Conservation (phyloP, 2,113 vertebrate genomes). For the Lophura nycthemera region DNA sequence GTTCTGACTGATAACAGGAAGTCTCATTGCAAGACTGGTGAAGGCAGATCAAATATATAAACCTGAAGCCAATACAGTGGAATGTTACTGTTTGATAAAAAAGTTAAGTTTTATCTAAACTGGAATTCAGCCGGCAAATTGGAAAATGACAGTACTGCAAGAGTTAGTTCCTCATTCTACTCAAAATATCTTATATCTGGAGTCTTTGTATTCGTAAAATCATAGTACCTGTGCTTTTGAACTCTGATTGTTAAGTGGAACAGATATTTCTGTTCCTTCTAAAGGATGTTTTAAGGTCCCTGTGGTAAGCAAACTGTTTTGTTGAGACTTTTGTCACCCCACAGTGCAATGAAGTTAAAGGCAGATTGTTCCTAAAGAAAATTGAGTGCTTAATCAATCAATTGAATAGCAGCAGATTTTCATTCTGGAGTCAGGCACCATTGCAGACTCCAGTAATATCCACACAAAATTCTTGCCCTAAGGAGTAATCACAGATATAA, state of each 20-base stretch:
- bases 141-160: not conserved
- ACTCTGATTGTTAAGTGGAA: not conserved
- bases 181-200: not conserved
- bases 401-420: not conserved
- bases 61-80: not conserved
- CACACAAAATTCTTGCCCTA: not conserved
- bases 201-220: not conserved
- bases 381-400: not conserved
- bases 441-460: not conserved
- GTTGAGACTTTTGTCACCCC: not conserved
- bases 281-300: not conserved
- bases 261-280: constrained; percentile 1
- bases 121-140: not conserved
- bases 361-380: not conserved
- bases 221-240: not conserved
- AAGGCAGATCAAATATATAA: not conserved
- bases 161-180: not conserved
- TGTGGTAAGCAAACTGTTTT: not conserved
- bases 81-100: not conserved
- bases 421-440: not conserved
- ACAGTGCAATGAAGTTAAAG: not conserved
- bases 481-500: not conserved
- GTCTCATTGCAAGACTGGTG: not conserved
- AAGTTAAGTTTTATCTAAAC: not conserved
- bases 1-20: not conserved